phyloP scores from a whole-genome alignment of 2,113 vertebrate species.

The Talpa occidentalis region DNA sequence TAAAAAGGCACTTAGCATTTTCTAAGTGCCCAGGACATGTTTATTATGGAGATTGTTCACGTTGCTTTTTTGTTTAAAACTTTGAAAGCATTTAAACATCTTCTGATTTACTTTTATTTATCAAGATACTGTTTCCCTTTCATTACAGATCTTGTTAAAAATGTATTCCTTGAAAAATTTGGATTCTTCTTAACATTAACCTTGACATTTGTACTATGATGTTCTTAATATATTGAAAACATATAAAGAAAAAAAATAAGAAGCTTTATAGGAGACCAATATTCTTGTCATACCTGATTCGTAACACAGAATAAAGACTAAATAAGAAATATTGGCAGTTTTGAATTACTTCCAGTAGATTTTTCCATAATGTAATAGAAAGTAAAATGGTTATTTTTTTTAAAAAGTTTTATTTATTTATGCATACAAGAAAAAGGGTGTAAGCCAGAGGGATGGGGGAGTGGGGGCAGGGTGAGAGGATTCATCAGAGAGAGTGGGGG shows the following conservation, averaged over 20 bases:
- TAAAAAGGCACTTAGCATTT: constrained; percentile 19
- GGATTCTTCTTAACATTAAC: constrained; percentile 56
- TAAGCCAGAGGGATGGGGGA: no score
- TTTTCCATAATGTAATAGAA: neutral
- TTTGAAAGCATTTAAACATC: constrained; percentile 49
- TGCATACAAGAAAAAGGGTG: no score
- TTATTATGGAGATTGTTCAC: constrained; percentile 28
- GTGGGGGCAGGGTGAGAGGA: no score
- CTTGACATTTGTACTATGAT: constrained; percentile 65
- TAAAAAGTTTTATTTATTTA: no score
- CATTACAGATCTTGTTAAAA: constrained; percentile 53
- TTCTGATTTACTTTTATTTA: constrained; percentile 53
- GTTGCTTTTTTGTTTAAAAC: constrained; percentile 41
- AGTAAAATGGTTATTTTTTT: neutral
- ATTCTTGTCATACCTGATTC: neutral
- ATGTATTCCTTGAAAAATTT: constrained; percentile 59
- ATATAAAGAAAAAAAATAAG: neutral
- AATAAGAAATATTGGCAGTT: neutral
- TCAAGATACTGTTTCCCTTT: constrained; percentile 43
- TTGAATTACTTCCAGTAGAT: neutral
- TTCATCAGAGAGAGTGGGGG: no score
- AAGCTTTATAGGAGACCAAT: neutral
- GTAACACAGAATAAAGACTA: neutral
- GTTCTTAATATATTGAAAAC: constrained; percentile 75
- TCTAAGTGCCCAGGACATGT: neutral